Evolutionary conservation across 2,113 vertebrate genomes (phyloP).

Genomic region (Tetraodon nigroviridis): DNA sequence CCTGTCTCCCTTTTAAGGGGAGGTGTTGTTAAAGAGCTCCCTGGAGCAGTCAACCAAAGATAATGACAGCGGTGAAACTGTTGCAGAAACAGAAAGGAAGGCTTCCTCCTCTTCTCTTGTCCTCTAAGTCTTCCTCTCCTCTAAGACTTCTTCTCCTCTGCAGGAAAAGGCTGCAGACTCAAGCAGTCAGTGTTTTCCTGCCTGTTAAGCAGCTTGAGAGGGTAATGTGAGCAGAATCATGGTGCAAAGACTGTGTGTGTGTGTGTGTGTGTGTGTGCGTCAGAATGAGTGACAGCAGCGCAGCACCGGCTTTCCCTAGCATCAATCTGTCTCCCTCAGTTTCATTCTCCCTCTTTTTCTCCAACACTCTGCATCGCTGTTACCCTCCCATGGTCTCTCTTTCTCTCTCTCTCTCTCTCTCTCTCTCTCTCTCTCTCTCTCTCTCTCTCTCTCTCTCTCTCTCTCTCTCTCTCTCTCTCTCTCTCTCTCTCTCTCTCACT

Average conservation of each 20-base stretch:
- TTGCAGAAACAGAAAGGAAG: slow-evolving; percentile 44
- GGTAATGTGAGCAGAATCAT: slow-evolving; percentile 46
- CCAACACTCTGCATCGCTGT: slow-evolving; percentile 4
- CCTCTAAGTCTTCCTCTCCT: slow-evolving; percentile 37
- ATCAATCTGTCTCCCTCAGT: slow-evolving; percentile 62
- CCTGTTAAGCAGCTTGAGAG: slow-evolving; percentile 64
- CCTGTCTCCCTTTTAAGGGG: slow-evolving; percentile 14
- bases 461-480: slow-evolving; percentile 20
- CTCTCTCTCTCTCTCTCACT: slow-evolving; percentile 47
- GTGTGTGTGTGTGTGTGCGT: slow-evolving; percentile 44
- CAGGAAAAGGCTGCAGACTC: slow-evolving; percentile 45
- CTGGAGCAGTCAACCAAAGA: slow-evolving; percentile 29
- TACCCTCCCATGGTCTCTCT: slow-evolving; percentile 22
- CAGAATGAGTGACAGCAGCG: slow-evolving; percentile 45
- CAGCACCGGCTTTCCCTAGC: slow-evolving; percentile 61
- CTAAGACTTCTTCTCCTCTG: no score
- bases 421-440: slow-evolving; percentile 30
- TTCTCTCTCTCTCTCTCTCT: slow-evolving; percentile 47
- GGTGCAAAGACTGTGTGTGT: slow-evolving; percentile 41
- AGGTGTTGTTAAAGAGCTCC: slow-evolving; percentile 40
- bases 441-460: slow-evolving; percentile 17
- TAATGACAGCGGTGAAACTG: slow-evolving; percentile 53
- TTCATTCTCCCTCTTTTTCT: slow-evolving; percentile 27
- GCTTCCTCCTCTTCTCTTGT: slow-evolving; percentile 17
- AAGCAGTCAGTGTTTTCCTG: slow-evolving; percentile 57